A percentile compares a stretch with the other conserved stretches of the same genome.
Evolutionary conservation across 2,113 vertebrate genomes (phyloP).

Genomic region (Xenus cinereus): DNA sequence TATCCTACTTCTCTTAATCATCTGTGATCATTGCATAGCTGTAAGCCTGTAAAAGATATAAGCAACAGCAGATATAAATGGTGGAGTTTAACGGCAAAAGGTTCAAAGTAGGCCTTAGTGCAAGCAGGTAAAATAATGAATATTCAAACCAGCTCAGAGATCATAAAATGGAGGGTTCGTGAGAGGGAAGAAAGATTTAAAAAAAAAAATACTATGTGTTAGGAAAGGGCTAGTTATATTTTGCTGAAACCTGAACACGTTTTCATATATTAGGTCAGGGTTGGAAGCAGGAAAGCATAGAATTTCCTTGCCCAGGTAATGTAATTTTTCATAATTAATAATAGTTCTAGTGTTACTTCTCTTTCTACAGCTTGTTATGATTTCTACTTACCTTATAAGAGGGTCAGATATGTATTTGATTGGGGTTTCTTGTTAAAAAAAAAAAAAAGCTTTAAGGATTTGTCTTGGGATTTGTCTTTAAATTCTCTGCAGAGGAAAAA

Average conservation of each 20-base stretch:
- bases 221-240: not conserved
- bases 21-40: not conserved
- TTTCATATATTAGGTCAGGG: not conserved
- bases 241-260: not conserved
- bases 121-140: not conserved
- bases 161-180: not conserved
- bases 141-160: not conserved
- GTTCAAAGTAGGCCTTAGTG: not conserved
- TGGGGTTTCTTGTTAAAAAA: not conserved
- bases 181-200: not conserved
- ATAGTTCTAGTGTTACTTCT: not conserved
- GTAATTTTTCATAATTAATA: not conserved
- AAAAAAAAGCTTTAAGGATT: not conserved
- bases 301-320: not conserved
- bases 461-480: conserved; percentile 11
- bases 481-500: not conserved
- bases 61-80: not conserved
- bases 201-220: accelerated
- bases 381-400: not conserved
- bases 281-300: not conserved
- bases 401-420: not conserved
- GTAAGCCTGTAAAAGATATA: not conserved
- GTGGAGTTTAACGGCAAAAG: not conserved
- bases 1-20: not conserved
- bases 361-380: not conserved